Percentiles rank a stretch among this genome's conserved stretches.
Evolutionary conservation across 53 echinoderm and acorn worm species (phyloP).

Genomic region (Glandiceps talaboti): DNA sequence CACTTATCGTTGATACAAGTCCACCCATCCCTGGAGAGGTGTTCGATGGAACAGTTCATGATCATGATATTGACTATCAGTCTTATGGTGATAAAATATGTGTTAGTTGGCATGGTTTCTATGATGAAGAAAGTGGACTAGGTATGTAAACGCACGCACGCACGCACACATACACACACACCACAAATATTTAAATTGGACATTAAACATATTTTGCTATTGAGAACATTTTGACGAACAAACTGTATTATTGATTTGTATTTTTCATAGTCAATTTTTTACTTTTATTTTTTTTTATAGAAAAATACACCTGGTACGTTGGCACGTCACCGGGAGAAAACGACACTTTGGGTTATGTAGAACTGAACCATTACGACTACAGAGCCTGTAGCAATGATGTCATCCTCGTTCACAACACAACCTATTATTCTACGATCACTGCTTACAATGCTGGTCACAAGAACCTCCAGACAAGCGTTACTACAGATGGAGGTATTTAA

Average conservation of each 20-base stretch:
- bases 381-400: constrained; percentile 11
- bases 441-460: constrained; percentile 41
- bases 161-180: no score
- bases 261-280: no score
- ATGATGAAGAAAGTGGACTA: constrained; percentile 29
- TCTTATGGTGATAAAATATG: constrained; percentile 29
- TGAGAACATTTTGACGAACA: no score
- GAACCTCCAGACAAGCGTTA: constrained; percentile 26
- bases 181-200: no score
- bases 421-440: constrained; percentile 23
- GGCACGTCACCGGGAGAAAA: constrained; percentile 16
- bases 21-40: constrained; percentile 30
- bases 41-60: constrained; percentile 21
- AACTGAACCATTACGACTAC: constrained; percentile 16
- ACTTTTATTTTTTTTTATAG: no score
- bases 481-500: constrained; percentile 51
- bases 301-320: constrained; percentile 16
- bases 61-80: constrained; percentile 16
- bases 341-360: constrained; percentile 7
- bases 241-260: no score
- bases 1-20: constrained; percentile 27
- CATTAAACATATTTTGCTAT: no score
- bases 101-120: constrained; percentile 33
- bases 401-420: constrained; percentile 29
- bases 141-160: no score